Base-by-base conservation (phyloP, 2,797 vertebrate species). In the Lophotriccus pileatus region DNA sequence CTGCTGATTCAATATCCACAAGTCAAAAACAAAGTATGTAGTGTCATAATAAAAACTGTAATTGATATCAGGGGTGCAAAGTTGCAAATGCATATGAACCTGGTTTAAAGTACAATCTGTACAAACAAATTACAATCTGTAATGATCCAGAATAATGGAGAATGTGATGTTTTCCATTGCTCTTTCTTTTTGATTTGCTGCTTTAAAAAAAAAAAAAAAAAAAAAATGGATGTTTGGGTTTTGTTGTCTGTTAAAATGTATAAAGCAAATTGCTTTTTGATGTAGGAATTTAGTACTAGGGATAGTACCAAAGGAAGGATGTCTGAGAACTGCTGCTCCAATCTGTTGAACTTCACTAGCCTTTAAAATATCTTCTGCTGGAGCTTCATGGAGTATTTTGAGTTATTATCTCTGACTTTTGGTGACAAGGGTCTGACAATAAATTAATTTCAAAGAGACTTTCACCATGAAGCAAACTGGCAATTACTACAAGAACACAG, bases 11-110 rank as follows among this genome's bases (percentile, higher is more conserved):
- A 47, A 39, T 84, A 75, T 14, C 90, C 47, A 41, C 74, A 81
- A 85, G 28, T 87, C 93, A 90, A 84, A 88, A 94, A 39, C 68
- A 75, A 94, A 95, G 96, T 96, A 96, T 87, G 95, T 96, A 89
- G 67, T 77, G 63, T 84, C 52, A 80, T 56, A 80, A 89, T 75
- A 83, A 89, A 80, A 93, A 50, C 16, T 82, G 62, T 84, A 93
- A 82, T 41, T 7, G 22, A 59, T 75, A 64, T 47, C 7, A 46
- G 22, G n/a, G 25, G 8, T 34, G 7, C 4, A 10, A 64, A 77
- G 39, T 43, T 83, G 62, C 73, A 81, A 72, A 87, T 78, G 58
- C 59, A 7, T 23, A 58, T 49, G 14, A 89, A 87, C 25, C 21
- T 78, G 34, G 10, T 52, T 75, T 81, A 81, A 75, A 76, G 37